Percentiles rank a stretch among this genome's conserved stretches.
phyloP scores from a whole-genome alignment of 2,888 invertebrate species.

The Nephrotoma guestfalica region DNA sequence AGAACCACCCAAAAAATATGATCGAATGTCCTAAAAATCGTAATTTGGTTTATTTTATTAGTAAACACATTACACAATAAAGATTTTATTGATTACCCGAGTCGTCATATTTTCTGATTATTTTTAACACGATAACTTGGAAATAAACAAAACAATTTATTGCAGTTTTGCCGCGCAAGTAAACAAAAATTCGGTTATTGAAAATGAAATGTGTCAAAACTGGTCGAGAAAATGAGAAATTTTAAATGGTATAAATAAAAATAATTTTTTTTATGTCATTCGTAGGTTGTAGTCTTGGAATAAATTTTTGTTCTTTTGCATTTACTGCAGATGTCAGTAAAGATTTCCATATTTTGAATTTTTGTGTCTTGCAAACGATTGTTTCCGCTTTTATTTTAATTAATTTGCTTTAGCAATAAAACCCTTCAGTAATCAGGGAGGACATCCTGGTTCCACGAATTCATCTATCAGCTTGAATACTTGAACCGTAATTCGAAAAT shows the following conservation, averaged over 20 bases:
- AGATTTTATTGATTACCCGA: background rate
- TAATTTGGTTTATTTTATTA: background rate
- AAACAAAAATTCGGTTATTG: background rate
- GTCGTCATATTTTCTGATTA: background rate
- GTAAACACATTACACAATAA: background rate
- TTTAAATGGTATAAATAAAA: background rate
- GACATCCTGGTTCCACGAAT: no score
- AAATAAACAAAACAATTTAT: background rate
- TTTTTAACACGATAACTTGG: background rate
- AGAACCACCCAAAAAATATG: constrained; percentile 34
- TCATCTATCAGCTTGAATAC: no score
- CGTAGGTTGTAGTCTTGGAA: background rate
- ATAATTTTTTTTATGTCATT: background rate
- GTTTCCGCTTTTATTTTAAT: no score
- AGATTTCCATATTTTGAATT: no score
- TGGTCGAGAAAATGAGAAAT: background rate
- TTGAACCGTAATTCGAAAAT: no score
- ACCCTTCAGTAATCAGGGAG: no score
- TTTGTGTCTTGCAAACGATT: no score
- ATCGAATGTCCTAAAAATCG: constrained; percentile 44
- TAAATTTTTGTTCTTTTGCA: background rate
- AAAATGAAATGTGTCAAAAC: background rate
- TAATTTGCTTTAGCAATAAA: no score
- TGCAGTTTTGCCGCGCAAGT: background rate
- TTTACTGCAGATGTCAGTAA: background rate